Conservation (phyloP, 2,888 invertebrate species). For the Parnassius smintheus region DNA sequence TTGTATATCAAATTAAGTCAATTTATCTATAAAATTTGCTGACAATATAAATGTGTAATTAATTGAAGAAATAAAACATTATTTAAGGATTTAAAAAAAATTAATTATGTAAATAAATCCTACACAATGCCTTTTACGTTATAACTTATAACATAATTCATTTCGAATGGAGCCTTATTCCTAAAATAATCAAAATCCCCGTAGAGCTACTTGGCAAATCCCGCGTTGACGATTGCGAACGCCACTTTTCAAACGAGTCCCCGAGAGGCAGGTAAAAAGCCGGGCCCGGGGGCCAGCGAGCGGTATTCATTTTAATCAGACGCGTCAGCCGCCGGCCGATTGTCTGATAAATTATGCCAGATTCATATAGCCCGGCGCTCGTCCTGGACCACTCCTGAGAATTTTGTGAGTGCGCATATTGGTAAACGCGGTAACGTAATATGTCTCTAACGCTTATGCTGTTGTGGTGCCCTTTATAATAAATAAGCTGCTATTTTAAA, state of each 20-base stretch:
- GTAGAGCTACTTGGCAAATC: constrained; percentile 1
- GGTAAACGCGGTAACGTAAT: constrained; percentile 5
- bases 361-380: constrained; percentile 35
- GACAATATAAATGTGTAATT: too few species aligned
- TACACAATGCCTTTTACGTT: too few species aligned
- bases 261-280: constrained; percentile 49
- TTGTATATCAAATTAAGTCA: too few species aligned
- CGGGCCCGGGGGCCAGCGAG: constrained; percentile 32
- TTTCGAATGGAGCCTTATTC: too few species aligned
- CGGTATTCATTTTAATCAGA: constrained; percentile 59
- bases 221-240: neutral
- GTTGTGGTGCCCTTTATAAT: too few species aligned
- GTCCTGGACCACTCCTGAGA: constrained; percentile 6
- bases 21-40: too few species aligned
- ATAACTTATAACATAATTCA: too few species aligned
- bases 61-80: too few species aligned
- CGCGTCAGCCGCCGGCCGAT: constrained; percentile 50
- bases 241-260: constrained; percentile 35
- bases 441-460: neutral
- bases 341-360: constrained; percentile 53
- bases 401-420: constrained; percentile 7
- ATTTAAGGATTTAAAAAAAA: too few species aligned
- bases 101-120: too few species aligned
- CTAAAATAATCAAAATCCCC: neutral
- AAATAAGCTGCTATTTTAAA: too few species aligned